phyloP scores from a whole-genome alignment of 2,797 vertebrate species.

The Vireo griseus region DNA sequence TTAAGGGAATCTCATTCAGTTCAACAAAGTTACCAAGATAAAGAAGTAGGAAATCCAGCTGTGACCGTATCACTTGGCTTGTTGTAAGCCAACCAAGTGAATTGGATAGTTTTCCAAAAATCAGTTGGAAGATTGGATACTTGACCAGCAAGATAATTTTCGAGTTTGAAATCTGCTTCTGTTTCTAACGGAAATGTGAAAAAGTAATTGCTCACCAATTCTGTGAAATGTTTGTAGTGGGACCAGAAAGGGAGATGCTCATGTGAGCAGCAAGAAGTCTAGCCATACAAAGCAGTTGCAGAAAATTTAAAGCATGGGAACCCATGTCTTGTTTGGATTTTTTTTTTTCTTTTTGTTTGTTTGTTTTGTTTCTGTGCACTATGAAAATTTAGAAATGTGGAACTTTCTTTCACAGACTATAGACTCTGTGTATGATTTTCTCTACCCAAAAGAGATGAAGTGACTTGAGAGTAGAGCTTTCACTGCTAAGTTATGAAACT shows the following conservation, averaged over 20 bases:
- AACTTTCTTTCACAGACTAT: background rate
- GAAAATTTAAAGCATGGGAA: background rate
- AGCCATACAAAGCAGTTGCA: background rate
- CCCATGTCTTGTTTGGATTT: rapidly evolving
- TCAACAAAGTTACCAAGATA: background rate
- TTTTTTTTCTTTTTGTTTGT: background rate
- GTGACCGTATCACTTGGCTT: rapidly evolving
- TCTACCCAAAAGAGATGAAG: background rate
- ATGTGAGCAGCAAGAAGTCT: background rate
- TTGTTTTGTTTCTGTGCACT: background rate
- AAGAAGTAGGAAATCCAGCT: background rate
- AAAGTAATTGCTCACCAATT: background rate
- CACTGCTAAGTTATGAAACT: background rate
- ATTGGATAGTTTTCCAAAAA: background rate
- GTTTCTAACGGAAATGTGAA: background rate
- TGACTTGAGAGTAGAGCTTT: background rate
- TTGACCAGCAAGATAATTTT: background rate
- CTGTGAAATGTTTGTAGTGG: background rate
- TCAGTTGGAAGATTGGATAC: background rate
- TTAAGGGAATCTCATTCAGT: background rate
- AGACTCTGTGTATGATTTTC: background rate
- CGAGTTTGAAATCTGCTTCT: background rate
- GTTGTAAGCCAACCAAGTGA: background rate
- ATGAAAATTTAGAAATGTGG: background rate
- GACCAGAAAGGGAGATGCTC: background rate